Conservation (phyloP, 2,113 vertebrate genomes). For the Chaetops frenatus region DNA sequence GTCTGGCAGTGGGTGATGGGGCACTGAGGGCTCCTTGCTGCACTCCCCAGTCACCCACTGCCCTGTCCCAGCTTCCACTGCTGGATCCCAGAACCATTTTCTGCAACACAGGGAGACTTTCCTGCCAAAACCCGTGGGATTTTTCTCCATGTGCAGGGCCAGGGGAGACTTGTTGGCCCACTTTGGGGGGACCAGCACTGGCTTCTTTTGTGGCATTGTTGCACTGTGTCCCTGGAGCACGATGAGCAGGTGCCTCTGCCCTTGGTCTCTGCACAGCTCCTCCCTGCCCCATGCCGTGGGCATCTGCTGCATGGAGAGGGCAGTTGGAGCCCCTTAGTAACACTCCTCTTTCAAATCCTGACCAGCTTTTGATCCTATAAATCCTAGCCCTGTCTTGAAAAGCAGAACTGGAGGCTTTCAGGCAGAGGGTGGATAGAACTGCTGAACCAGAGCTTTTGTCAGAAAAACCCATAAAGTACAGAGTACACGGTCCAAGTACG, state of each 20-base stretch:
- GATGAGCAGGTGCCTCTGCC: background rate
- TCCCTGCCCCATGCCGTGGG: background rate
- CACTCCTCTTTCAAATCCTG: background rate
- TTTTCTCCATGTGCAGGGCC: background rate
- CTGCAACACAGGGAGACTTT: accelerated
- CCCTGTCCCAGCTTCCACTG: background rate
- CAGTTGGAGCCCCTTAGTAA: accelerated
- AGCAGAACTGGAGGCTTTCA: background rate
- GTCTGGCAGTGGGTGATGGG: background rate
- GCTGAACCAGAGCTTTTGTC: background rate
- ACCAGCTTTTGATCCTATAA: background rate
- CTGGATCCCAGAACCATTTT: background rate
- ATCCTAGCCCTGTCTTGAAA: background rate
- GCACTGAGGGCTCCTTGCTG: accelerated
- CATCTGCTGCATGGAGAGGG: background rate
- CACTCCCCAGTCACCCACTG: accelerated
- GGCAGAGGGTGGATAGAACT: background rate
- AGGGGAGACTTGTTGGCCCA: accelerated
- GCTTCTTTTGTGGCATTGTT: accelerated
- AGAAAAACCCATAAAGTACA: background rate
- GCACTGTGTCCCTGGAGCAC: background rate
- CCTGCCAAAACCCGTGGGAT: background rate
- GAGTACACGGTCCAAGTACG: background rate
- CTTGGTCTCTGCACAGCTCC: accelerated
- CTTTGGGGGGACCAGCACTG: accelerated